These are phyloP conservation scores for Lontra canadensis DNA, from an alignment of 2,113 vertebrate species.

Conservation along the genomic window DNA sequence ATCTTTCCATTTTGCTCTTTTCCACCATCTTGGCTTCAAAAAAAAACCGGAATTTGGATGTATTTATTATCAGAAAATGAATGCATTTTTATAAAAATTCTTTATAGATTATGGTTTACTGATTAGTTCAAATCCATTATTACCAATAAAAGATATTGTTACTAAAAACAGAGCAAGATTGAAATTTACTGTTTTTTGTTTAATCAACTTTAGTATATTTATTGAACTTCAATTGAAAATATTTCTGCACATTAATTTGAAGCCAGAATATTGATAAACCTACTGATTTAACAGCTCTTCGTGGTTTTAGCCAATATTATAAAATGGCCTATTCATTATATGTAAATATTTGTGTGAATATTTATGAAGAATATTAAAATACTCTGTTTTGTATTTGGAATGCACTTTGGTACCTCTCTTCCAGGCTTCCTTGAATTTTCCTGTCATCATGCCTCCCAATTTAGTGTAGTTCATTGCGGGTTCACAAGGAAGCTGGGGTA, in stretches of 20 bases:
- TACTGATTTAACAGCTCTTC: slow-evolving; percentile 20
- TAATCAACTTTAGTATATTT: not conserved
- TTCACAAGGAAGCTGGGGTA: not conserved
- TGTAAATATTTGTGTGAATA: slow-evolving; percentile 53
- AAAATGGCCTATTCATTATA: slow-evolving; percentile 24
- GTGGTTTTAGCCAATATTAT: slow-evolving; percentile 45
- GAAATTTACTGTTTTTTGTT: not conserved
- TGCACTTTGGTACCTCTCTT: slow-evolving; percentile 8
- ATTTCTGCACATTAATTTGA: slow-evolving; percentile 37
- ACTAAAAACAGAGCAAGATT: slow-evolving; percentile 31
- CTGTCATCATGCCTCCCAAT: not conserved
- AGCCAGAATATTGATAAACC: not conserved
- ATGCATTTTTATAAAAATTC: slow-evolving; percentile 45
- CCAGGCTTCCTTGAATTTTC: not conserved
- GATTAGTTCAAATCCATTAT: not conserved
- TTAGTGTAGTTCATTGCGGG: not conserved
- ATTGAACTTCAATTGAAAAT: slow-evolving; percentile 51
- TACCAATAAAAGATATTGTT: slow-evolving; percentile 39
- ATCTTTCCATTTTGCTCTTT: not conserved
- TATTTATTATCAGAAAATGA: slow-evolving; percentile 61
- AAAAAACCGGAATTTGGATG: slow-evolving; percentile 20
- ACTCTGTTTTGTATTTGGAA: slow-evolving; percentile 27
- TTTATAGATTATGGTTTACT: not conserved
- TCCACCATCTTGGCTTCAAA: not conserved
- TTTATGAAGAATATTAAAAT: slow-evolving; percentile 56